Conservation (phyloP, 2,113 vertebrate genomes). For the human (Homo sapiens) region DNA sequence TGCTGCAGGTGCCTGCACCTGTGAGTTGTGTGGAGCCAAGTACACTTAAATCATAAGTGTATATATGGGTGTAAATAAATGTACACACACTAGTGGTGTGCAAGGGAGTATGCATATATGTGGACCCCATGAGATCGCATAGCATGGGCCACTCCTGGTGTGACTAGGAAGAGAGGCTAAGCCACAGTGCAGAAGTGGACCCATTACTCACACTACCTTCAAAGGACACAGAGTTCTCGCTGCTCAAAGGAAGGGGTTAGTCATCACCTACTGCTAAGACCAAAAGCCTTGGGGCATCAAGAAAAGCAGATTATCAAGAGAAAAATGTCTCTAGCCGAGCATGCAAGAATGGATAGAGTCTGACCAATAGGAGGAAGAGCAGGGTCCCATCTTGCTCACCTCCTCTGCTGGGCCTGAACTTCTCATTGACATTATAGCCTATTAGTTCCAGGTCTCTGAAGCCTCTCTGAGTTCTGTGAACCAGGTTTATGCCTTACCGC, state of each 20-base stretch:
- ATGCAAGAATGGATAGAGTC: not conserved
- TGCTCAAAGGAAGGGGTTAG: not conserved
- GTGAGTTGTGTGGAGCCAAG: not conserved
- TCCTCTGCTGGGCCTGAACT: not conserved
- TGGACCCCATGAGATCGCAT: not conserved
- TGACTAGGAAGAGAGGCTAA: not conserved
- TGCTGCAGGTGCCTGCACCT: not conserved
- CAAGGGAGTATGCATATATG: fast-evolving
- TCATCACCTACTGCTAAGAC: not conserved
- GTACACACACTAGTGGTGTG: fast-evolving
- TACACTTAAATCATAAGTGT: not conserved
- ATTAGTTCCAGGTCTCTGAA: not conserved
- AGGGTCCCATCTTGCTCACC: too few species aligned
- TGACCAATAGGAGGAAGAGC: not conserved
- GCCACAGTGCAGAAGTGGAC: not conserved
- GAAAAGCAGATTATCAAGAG: not conserved
- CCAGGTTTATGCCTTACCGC: not conserved
- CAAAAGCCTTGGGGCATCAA: not conserved
- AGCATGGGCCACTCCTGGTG: not conserved
- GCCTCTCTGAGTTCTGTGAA: not conserved
- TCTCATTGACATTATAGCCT: not conserved
- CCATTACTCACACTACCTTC: not conserved
- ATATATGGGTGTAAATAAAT: not conserved
- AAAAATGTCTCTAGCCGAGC: not conserved
- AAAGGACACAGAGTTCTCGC: not conserved